phyloP scores from a whole-genome alignment of 2,113 vertebrate species.

The Odocoileus virginianus region DNA sequence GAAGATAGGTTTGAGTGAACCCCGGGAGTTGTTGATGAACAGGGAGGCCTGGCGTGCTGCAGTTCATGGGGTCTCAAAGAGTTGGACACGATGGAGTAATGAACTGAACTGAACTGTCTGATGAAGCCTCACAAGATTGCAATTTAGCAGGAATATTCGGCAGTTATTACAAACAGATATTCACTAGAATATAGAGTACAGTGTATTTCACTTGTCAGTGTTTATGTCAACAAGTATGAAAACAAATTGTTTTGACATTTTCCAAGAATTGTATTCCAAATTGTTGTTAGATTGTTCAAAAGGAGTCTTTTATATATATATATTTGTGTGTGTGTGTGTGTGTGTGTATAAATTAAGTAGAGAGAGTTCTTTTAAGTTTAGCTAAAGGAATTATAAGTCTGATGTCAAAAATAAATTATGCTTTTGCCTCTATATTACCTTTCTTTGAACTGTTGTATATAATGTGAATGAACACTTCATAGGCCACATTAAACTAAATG shows the following conservation, averaged over 20 bases:
- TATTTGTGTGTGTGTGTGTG: no score
- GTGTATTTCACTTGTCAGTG: background rate
- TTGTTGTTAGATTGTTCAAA: background rate
- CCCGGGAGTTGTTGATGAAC: background rate
- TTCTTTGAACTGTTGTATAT: background rate
- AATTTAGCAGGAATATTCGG: background rate
- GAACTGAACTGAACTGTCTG: background rate
- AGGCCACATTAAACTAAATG: background rate
- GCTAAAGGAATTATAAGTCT: background rate
- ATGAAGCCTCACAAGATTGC: background rate
- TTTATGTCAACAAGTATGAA: background rate
- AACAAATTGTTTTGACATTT: background rate
- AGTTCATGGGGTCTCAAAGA: background rate
- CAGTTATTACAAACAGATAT: background rate
- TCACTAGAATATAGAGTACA: background rate
- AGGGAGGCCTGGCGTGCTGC: background rate
- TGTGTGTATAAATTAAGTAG: background rate
- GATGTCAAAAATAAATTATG: background rate
- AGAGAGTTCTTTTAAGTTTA: background rate
- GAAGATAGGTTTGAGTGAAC: background rate
- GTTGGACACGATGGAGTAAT: accelerated
- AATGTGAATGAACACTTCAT: background rate
- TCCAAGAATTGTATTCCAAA: background rate
- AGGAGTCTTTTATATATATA: background rate
- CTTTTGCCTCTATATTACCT: background rate